Base-by-base conservation (phyloP, 2,113 vertebrate species). In the Alosa alosa region DNA sequence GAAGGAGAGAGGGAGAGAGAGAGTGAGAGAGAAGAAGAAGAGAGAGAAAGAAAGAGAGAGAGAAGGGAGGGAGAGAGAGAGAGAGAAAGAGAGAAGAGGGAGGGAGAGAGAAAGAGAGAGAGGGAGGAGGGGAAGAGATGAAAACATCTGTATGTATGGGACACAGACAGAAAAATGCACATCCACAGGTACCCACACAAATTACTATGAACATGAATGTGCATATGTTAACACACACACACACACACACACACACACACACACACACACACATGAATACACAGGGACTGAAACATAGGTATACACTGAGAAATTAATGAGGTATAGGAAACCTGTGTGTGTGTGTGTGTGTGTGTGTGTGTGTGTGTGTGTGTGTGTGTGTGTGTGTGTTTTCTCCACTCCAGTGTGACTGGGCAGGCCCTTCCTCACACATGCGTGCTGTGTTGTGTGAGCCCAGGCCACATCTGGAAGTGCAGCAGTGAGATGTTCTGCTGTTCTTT, bases 401-500 rank as follows among this genome's bases (percentile, higher is more conserved):
- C 55, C 20, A 60, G 20, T 85, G 87, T 75, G 52, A 87, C 83
- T 85, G 89, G 86, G 83, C 84, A 86, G 90, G 85, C 87, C 88
- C 25, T 50, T 87, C 86, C 92, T 83, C 84, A 82, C 87, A 52
- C 82, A 91, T 90, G 86, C 81, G 86, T 83, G 89, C 85, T 87
- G 55, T 86, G 83, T 68, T 86, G 78, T 84, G 87, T 78, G 82
- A 81, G 83, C 82, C 75, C 75, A 47, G 90, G 85, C 84, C 91
- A 92, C 93, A 94, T 94, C 94, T 95, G 93, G 93, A 93, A 93
- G 87, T 89, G 89, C 87, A 92, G 90, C 84, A 64, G 81, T 86
- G 87, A 83, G 89, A 87, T 84, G 78, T 52, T 55, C 84, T 52
- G 50, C 11, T 15, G 50, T 52, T 15, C 55, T 20, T 88, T 72